phyloP scores from a whole-genome alignment of 2,113 vertebrate species.

The Caretta caretta region DNA sequence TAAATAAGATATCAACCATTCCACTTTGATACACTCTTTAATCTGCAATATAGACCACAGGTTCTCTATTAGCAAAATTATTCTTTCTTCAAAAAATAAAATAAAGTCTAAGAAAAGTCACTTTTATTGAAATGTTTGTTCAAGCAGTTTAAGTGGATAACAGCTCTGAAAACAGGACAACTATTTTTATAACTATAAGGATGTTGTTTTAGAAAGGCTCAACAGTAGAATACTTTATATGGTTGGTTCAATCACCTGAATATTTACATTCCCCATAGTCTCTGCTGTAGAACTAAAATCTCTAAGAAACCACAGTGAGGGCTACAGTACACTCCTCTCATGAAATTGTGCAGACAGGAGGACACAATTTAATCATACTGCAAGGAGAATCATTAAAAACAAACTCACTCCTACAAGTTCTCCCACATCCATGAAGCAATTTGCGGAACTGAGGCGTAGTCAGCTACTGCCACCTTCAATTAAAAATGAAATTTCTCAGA shows the following conservation, averaged over 20 bases:
- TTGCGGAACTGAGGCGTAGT: not conserved
- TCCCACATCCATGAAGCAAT: not conserved
- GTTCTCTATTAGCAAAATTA: not conserved
- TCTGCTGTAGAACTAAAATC: not conserved
- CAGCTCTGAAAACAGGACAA: not conserved
- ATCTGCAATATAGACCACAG: not conserved
- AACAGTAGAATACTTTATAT: not conserved
- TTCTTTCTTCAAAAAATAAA: not conserved
- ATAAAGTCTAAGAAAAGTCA: not conserved
- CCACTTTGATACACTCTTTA: accelerated
- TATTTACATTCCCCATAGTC: not conserved
- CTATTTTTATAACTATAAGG: accelerated
- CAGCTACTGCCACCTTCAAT: slow-evolving; percentile 18
- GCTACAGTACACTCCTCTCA: not conserved
- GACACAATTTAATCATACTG: accelerated
- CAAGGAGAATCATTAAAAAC: not conserved
- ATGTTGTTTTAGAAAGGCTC: accelerated
- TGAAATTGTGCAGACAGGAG: not conserved
- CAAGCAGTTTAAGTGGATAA: accelerated
- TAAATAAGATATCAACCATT: accelerated
- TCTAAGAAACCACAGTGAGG: not conserved
- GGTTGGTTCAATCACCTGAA: not conserved
- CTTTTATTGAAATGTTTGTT: not conserved
- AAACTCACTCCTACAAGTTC: not conserved
- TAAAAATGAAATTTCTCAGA: not conserved